Evolutionary conservation across 2,113 vertebrate genomes (phyloP).

Genomic region (Solea senegalensis): DNA sequence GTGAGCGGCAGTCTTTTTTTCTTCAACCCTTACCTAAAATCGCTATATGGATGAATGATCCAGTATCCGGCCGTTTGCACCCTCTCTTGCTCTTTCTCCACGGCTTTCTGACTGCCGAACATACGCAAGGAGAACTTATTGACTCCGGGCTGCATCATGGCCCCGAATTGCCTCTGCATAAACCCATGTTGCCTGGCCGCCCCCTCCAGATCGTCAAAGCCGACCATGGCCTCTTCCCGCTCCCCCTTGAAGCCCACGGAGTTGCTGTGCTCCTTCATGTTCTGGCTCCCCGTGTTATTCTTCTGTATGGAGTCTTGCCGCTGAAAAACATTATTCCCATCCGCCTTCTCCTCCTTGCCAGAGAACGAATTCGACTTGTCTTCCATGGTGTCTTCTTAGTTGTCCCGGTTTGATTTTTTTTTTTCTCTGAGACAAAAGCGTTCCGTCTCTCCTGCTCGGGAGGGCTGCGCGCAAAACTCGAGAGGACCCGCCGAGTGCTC

Average conservation of each 20-base stretch:
- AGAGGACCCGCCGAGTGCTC: slow-evolving; percentile 74
- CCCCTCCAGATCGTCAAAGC: slow-evolving; percentile 88
- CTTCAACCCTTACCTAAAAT: slow-evolving; percentile 92
- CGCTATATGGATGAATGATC: slow-evolving; percentile 99
- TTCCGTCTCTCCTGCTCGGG: slow-evolving; percentile 1
- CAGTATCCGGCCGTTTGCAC: slow-evolving; percentile 98
- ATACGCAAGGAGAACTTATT: slow-evolving; percentile 99
- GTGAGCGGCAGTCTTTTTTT: slow-evolving; percentile 78
- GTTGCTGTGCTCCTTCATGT: slow-evolving; percentile 92
- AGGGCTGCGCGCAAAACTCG: slow-evolving; percentile 47
- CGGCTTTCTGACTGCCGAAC: slow-evolving; percentile 99
- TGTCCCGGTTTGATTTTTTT: slow-evolving; percentile 9
- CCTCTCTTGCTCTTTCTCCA: slow-evolving; percentile 98
- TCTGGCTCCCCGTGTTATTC: slow-evolving; percentile 82
- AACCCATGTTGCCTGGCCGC: slow-evolving; percentile 88
- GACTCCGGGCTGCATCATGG: slow-evolving; percentile 97
- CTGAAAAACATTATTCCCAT: slow-evolving; percentile 85
- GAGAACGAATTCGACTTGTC: slow-evolving; percentile 90
- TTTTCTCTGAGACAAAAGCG: neutral
- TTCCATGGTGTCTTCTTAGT: slow-evolving; percentile 84
- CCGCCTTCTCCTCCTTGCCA: slow-evolving; percentile 89
- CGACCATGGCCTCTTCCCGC: slow-evolving; percentile 87
- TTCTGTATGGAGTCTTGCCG: slow-evolving; percentile 84
- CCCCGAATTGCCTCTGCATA: slow-evolving; percentile 97
- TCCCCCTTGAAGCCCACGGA: slow-evolving; percentile 95